Base-by-base conservation (phyloP, 2,888 invertebrate genomes). In the Microplitis deprimator region DNA sequence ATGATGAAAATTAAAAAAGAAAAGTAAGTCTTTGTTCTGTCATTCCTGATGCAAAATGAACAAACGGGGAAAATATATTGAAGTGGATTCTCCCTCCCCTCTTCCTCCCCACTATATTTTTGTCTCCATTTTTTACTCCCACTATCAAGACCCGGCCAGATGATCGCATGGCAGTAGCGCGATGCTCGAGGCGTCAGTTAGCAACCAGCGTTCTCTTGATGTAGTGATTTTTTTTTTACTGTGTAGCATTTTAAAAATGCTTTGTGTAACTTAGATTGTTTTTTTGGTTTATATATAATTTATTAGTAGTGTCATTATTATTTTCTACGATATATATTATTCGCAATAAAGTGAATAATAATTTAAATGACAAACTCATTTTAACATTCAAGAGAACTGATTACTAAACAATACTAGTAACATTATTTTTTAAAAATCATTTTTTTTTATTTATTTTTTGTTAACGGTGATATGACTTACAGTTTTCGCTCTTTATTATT, bases 161-260 rank as follows among this genome's bases (percentile, higher is more conserved):
- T 89, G 87, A 87, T 87, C 87, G 86, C 81, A 81, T 81, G 83
- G 80, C 81, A 79, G 79, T 77, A 80, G 81, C 74, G 79, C 82
- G 79, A 81, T 82, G 82, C 82, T 82, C 80, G 80, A 83, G 82
- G 82, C 83, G 86, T 88, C 89, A 89, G 89, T 89, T 89, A 87
- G 89, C 88, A 89, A 89, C 89, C 89, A 89, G 89, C 88, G 82
- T 83, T 86, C 85, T 81, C 81, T 74, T 80, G 77, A 82, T 81
- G 77, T 77, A 81, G 83, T 80, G 79, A 82, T 71, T 69, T 78
- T 67, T 76, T 77, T 79, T 78, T 77, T 78, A 40, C 39, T 41
- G 70, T 70, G 75, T 81, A 50, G 29, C 77, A 62, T 59, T 70
- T 75, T 64, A 80, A 82, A 84, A 81, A 86, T 85, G 86, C 84